phyloP scores from a whole-genome alignment of 1,140 invertebrate species.

The Drosophila repleta region DNA sequence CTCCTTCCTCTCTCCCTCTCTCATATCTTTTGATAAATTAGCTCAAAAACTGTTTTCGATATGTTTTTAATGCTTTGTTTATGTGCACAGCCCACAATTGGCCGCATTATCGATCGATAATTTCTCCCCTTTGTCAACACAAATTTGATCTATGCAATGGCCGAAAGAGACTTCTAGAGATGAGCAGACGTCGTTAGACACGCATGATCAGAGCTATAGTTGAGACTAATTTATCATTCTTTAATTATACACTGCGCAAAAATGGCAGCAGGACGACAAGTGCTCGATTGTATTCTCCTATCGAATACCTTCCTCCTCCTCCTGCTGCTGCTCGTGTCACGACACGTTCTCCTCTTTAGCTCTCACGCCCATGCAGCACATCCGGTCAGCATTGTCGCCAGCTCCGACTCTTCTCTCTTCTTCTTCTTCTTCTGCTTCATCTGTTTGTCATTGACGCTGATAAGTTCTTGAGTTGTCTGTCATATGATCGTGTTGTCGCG shows the following conservation, averaged over 20 bases:
- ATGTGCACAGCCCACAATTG: conserved; percentile 43
- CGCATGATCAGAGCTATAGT: too few species aligned
- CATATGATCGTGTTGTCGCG: conserved; percentile 65
- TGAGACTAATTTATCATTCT: too few species aligned
- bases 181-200: background rate
- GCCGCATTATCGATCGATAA: conserved; percentile 71
- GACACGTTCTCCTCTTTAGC: too few species aligned
- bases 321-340: too few species aligned
- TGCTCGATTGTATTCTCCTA: too few species aligned
- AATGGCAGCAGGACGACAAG: too few species aligned
- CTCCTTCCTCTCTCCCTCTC: conserved; percentile 12
- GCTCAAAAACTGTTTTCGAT: conserved; percentile 61
- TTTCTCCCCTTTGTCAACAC: conserved; percentile 68
- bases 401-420: conserved; percentile 9
- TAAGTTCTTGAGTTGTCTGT: conserved; percentile 74
- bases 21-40: conserved; percentile 75
- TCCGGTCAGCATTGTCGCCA: conserved; percentile 46
- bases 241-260: too few species aligned
- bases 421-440: background rate
- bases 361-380: conserved; percentile 12
- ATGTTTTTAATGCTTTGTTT: conserved; percentile 50
- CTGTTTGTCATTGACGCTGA: conserved; percentile 38
- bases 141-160: conserved; percentile 23
- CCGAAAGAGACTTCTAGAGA: conserved; percentile 36
- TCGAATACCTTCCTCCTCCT: too few species aligned